These are phyloP conservation scores for Tragopan temminckii DNA, from an alignment of 2,797 vertebrate species.

Conservation along the genomic window DNA sequence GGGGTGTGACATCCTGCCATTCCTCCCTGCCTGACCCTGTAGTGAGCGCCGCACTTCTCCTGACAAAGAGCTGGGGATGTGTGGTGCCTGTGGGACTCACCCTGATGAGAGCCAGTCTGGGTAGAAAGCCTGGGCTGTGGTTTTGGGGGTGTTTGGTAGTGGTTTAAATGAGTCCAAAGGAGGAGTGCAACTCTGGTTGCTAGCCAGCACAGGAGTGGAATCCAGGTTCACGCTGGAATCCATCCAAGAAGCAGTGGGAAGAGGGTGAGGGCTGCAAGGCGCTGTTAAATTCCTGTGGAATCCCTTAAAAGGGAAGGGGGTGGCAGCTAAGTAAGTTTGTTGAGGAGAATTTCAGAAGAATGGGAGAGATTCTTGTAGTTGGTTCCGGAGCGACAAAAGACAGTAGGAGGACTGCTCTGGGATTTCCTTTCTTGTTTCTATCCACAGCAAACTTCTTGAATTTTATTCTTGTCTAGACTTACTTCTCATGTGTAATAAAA, in stretches of 20 bases:
- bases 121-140: not conserved
- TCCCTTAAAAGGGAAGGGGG: not conserved
- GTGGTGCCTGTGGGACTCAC: fast-evolving
- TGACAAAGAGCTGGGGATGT: not conserved
- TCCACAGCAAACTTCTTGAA: not conserved
- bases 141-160: fast-evolving
- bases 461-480: not conserved
- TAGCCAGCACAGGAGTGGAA: not conserved
- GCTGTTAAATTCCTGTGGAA: not conserved
- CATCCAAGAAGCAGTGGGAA: not conserved
- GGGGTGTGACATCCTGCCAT: not conserved
- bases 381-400: not conserved
- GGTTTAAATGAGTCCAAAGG: not conserved
- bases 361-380: not conserved
- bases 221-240: not conserved
- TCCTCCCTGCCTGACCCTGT: not conserved
- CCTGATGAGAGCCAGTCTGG: fast-evolving
- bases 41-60: fast-evolving
- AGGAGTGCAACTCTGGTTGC: not conserved
- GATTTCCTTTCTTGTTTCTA: not conserved
- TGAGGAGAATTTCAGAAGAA: not conserved
- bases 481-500: not conserved
- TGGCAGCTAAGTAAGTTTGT: not conserved
- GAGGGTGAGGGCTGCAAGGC: not conserved
- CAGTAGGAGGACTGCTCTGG: not conserved